Percentiles rank a stretch among this genome's conserved stretches.
Conservation (phyloP, 2,888 invertebrate species). For the Drosophila formosana region DNA sequence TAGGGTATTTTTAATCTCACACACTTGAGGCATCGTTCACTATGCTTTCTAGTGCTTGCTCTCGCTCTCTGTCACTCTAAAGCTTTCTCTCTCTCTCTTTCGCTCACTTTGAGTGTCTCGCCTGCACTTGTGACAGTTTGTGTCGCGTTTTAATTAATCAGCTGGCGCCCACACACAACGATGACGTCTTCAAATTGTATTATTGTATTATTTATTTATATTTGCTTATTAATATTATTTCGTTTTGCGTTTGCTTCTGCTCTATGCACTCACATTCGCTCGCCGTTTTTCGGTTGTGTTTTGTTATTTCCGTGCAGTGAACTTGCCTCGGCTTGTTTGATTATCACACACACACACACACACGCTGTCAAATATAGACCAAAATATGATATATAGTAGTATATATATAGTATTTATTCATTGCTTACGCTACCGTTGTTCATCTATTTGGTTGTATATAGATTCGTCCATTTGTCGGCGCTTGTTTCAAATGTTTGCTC, state of each 20-base stretch:
- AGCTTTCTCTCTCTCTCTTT: neutral
- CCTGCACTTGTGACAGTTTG: constrained; percentile 22
- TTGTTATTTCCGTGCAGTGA: constrained; percentile 71
- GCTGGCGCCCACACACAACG: constrained; percentile 43
- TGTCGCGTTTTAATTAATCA: constrained; percentile 52
- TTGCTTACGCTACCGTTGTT: constrained; percentile 3
- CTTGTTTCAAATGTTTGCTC: constrained; percentile 61
- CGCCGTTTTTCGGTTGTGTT: constrained; percentile 34
- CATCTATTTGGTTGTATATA: constrained; percentile 10
- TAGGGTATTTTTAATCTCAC: constrained; percentile 12
- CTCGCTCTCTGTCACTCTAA: neutral
- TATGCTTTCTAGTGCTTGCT: neutral
- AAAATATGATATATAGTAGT: constrained; percentile 34
- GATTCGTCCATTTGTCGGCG: constrained; percentile 26
- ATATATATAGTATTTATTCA: constrained; percentile 20
- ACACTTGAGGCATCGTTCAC: neutral
- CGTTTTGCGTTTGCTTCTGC: constrained; percentile 32
- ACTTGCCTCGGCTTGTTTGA: constrained; percentile 66
- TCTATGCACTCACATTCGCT: constrained; percentile 36
- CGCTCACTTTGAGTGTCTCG: constrained; percentile 1
- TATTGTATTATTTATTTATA: constrained; percentile 35
- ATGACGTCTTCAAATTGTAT: constrained; percentile 54
- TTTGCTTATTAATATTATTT: constrained; percentile 42
- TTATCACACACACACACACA: constrained; percentile 47
- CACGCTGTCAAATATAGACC: constrained; percentile 19